These are phyloP conservation scores for Slavum lentiscoides DNA, from an alignment of 2,888 invertebrate species.

Conservation along the genomic window DNA sequence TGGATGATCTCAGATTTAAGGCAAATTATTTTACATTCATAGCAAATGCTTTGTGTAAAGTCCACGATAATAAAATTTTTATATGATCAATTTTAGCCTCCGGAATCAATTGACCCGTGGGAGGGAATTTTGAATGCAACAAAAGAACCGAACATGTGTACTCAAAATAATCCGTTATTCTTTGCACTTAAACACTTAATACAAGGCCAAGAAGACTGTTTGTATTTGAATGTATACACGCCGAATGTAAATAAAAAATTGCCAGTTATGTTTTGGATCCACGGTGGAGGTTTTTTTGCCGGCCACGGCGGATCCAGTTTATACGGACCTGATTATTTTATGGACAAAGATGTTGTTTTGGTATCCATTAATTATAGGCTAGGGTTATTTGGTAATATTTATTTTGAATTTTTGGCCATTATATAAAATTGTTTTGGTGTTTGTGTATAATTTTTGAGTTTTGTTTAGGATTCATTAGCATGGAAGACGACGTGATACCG, in stretches of 20 bases:
- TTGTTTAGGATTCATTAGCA: constrained; percentile 51
- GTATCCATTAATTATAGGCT: constrained; percentile 46
- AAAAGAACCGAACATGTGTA: constrained; percentile 20
- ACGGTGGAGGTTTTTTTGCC: constrained; percentile 53
- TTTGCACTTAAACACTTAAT: background rate
- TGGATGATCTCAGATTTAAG: constrained; percentile 60
- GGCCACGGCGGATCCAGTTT: constrained; percentile 20
- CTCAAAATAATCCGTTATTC: constrained; percentile 41
- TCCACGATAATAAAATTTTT: no score
- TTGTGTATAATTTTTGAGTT: background rate
- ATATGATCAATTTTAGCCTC: constrained; percentile 24
- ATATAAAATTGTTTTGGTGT: background rate
- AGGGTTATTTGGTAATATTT: constrained; percentile 43
- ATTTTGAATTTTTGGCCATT: background rate
- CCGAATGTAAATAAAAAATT: constrained; percentile 20
- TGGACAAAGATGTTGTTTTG: constrained; percentile 50
- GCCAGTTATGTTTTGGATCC: constrained; percentile 54
- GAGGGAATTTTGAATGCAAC: constrained; percentile 32
- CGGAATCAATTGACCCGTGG: constrained; percentile 49
- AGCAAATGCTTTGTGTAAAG: background rate
- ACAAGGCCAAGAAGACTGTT: constrained; percentile 48
- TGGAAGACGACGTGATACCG: constrained; percentile 49
- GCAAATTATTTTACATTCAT: constrained; percentile 55
- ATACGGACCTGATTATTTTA: constrained; percentile 44
- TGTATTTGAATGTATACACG: constrained; percentile 49